Base-by-base conservation (phyloP, 1,140 invertebrate genomes). In the Brachionus koreanus region DNA sequence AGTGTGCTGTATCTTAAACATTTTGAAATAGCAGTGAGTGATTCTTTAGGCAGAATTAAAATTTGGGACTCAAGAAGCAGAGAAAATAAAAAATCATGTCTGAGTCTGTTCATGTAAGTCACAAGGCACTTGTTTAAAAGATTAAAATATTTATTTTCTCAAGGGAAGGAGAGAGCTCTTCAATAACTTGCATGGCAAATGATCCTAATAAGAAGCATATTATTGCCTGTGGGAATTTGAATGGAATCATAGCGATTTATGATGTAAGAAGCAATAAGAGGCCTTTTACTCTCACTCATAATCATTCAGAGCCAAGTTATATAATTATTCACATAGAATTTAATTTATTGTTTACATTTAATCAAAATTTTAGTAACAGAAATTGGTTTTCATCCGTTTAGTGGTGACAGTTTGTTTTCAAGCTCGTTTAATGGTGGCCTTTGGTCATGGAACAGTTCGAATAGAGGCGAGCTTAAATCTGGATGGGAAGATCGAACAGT, bases 141-240 rank as follows among this genome's bases (percentile, higher is more conserved):
- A 12, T 67, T 23, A 9, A 1, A 13, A 39, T 37, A 0, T 39
- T 0, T 69, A 6, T n/a, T 16, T 69, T 33, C n/a, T 19, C 19
- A 42, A 74, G 69, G 23, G 69, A 74, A 46, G 69, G 69, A 19
- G 69, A 74, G 9, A 74, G 69, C 33, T 74, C 69, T 7, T 43
- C 69, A 1, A 74, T 74, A 25, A 25, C 25, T 13, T 74, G 69
- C n/a, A 46, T 74, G 42, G 69, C 69, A 13, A 74, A 46, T 46
- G 39, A 74, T 74, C 69, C 69, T 0, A 74, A 74, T 46, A 42
- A 74, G 12, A 16, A 74, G 33, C 69, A 74, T 25, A 74, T 74
- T 19, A 35, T 74, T 5, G 69, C 69, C 23, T 74, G 69, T 74
- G 69, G 69, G 13, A 74, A 74, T 74, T 74, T 74, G 46, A 74